These are phyloP conservation scores for Sylvilagus floridanus DNA, from an alignment of 2,797 vertebrate genomes.

Conservation along the genomic window DNA sequence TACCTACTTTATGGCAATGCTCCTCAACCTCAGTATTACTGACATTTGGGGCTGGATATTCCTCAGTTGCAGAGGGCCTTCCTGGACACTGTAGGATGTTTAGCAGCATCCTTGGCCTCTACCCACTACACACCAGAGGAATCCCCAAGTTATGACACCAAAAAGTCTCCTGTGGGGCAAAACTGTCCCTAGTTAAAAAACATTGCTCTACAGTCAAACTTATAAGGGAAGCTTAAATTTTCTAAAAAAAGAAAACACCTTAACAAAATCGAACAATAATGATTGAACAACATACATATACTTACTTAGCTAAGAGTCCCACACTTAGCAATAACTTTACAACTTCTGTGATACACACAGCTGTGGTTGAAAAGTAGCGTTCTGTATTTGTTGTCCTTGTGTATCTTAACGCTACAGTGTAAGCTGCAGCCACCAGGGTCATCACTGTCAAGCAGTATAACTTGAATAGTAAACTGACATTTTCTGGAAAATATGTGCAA, in stretches of 20 bases:
- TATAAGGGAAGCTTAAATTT: constrained; percentile 24
- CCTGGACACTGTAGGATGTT: background rate
- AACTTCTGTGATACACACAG: constrained; percentile 95
- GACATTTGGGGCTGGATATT: background rate
- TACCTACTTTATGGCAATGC: background rate
- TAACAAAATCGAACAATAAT: background rate
- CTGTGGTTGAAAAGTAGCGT: constrained; percentile 96
- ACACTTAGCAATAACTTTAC: constrained; percentile 95
- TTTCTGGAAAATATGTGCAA: constrained; percentile 88
- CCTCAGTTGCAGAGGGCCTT: background rate
- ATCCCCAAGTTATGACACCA: background rate
- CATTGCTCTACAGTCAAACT: constrained; percentile 7
- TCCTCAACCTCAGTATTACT: background rate
- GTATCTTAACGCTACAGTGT: constrained; percentile 94
- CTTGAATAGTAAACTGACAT: constrained; percentile 94
- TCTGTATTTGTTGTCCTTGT: constrained; percentile 92
- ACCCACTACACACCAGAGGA: background rate
- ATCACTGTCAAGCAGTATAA: constrained; percentile 97
- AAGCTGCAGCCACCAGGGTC: constrained; percentile 96
- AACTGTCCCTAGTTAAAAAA: background rate
- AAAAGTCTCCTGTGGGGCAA: background rate
- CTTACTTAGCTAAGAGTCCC: constrained; percentile 95
- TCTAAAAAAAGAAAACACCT: constrained; percentile 11
- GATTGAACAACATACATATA: constrained; percentile 75
- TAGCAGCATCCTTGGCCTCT: background rate